Percentiles rank a stretch among this genome's conserved stretches.
Evolutionary conservation across 2,797 vertebrate genomes (phyloP).

Genomic region (Lutjanus argentimaculatus): DNA sequence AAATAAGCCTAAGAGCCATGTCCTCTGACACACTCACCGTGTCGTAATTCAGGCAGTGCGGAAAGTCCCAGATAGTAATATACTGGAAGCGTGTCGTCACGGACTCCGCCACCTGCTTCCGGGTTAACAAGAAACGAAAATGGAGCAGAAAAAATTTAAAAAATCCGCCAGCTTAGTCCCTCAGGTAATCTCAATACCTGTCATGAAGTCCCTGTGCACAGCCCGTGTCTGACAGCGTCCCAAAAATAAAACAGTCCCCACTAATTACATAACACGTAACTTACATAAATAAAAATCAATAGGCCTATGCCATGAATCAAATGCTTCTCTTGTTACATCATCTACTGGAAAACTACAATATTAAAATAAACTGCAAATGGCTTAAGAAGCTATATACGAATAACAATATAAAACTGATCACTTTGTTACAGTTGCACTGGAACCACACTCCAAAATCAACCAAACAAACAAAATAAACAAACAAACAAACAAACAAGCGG

Average conservation of each 20-base stretch:
- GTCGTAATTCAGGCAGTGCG: background rate
- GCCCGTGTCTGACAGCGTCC: fast-evolving
- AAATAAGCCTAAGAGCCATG: fast-evolving
- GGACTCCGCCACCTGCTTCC: conserved; percentile 9
- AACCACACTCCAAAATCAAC: too few species aligned
- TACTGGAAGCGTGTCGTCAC: background rate
- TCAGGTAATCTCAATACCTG: background rate
- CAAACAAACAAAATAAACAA: too few species aligned
- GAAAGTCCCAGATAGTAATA: conserved; percentile 47
- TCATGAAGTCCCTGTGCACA: too few species aligned
- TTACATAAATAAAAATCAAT: background rate
- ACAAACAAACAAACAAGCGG: too few species aligned
- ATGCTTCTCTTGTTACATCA: background rate
- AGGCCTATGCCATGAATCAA: background rate
- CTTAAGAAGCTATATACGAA: too few species aligned
- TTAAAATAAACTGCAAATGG: background rate
- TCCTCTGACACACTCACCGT: conserved; percentile 36
- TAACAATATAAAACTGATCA: background rate
- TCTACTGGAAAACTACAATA: background rate
- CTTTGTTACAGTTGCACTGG: too few species aligned
- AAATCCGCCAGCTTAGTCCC: background rate
- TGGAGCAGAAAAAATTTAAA: background rate
- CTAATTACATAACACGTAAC: background rate
- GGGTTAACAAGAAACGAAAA: background rate
- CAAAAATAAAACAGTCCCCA: background rate